These are phyloP conservation scores for Aporophyla lueneburgensis DNA, from an alignment of 2,888 invertebrate genomes.

Conservation along the genomic window DNA sequence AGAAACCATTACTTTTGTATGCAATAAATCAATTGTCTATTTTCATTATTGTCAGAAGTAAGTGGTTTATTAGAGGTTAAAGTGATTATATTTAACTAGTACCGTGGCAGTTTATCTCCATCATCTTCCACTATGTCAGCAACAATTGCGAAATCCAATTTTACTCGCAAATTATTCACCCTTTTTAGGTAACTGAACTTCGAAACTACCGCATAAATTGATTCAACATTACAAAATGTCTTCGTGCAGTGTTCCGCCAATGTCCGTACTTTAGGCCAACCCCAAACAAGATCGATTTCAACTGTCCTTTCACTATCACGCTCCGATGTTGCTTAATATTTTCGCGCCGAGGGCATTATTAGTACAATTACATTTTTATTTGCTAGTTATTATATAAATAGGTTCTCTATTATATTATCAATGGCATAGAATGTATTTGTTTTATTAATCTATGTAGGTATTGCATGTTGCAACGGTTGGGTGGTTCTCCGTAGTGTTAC, in stretches of 20 bases:
- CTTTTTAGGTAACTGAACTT: constrained; percentile 34
- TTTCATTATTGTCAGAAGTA: constrained; percentile 1
- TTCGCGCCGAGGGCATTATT: constrained; percentile 64
- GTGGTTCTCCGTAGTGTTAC: constrained; percentile 1
- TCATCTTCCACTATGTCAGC: constrained; percentile 17
- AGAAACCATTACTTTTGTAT: constrained; percentile 12
- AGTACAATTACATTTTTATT: constrained; percentile 63
- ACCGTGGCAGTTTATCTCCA: constrained; percentile 13
- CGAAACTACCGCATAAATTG: constrained; percentile 47
- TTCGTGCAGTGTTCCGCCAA: constrained; percentile 43
- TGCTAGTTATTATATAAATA: constrained; percentile 50
- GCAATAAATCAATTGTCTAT: neutral
- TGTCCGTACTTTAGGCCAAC: constrained; percentile 60
- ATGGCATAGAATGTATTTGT: constrained; percentile 6
- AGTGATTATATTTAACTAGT: constrained; percentile 14
- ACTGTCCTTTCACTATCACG: constrained; percentile 79
- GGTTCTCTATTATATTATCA: constrained; percentile 35
- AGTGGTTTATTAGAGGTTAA: constrained; percentile 34
- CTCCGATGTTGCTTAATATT: constrained; percentile 75
- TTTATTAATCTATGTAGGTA: neutral
- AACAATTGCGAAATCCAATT: constrained; percentile 30
- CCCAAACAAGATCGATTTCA: constrained; percentile 77
- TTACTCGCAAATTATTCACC: constrained; percentile 43
- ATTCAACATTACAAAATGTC: constrained; percentile 50
- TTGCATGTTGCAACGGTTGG: constrained; percentile 11